Base-by-base conservation (phyloP, 2,888 invertebrate species). In the Anticlea derivata region DNA sequence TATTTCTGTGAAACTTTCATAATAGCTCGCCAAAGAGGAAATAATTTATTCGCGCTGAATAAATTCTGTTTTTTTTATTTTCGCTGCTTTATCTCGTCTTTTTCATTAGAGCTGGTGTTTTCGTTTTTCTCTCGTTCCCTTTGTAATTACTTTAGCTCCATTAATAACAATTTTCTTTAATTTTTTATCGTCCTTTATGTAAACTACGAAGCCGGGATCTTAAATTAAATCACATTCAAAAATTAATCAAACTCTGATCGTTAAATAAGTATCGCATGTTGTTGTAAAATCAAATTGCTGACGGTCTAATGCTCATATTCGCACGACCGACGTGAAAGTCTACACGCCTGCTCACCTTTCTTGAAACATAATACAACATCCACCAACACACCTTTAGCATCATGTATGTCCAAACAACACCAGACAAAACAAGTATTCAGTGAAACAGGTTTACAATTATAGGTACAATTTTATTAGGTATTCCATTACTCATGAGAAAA, bases 321-420 rank as follows among this genome's bases (percentile, higher is more conserved):
- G 64, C 69, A 68, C 67, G 71, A 68, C 66, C 67, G 71, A 68
- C 66, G 71, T 67, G 78, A 78, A 78, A 78, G 74, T 68, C 60
- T 63, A 76, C 63, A 75, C 71, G 59, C 68, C 65, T 40, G 57
- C 47, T 47, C 23, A 34, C 40, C 26, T 37, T 10, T 26, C 26
- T 10, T 38, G 50, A 22, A 44, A 50, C 33, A 13, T 24, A 37
- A 49, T 43, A 40, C 22, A 2, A 30, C 41, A 8, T 13, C 31
- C 30, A 13, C 8, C n/a, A 27, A 27, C 44, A 37, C 33, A 5
- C 23, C 29, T 41, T 17, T 26, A 20, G 26, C 34, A 31, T 24
- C 37, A 20, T 49, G 33, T 40, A 29, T 29, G 30, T 49, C 26
- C 49, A n/a, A n/a, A n/a, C n/a, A 7, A 7, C 8, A 20, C 10